phyloP scores from a whole-genome alignment of 2,113 vertebrate genomes.

The Phalacrocorax carbo region DNA sequence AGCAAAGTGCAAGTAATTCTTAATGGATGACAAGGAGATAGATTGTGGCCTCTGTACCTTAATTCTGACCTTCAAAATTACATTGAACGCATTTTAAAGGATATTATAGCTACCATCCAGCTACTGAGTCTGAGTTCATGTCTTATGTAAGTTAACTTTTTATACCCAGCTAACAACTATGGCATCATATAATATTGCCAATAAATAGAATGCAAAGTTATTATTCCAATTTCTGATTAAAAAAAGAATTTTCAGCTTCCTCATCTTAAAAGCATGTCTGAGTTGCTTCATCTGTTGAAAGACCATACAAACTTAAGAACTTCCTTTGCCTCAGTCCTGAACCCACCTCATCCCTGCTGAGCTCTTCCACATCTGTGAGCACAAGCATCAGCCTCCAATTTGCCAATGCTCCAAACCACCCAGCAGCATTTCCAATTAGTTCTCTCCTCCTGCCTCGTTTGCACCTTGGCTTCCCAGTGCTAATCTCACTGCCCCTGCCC shows the following conservation, averaged over 20 bases:
- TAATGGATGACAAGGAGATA: not conserved
- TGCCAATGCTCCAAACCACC: not conserved
- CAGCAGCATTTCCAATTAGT: not conserved
- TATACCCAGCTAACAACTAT: not conserved
- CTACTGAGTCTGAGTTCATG: not conserved
- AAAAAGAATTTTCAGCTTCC: not conserved
- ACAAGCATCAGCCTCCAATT: not conserved
- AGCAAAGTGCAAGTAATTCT: not conserved
- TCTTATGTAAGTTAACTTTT: not conserved
- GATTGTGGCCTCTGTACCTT: not conserved
- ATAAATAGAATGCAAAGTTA: not conserved
- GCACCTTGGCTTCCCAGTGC: not conserved
- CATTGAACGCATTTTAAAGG: not conserved
- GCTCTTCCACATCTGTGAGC: not conserved
- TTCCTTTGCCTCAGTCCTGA: not conserved
- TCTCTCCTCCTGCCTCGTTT: not conserved
- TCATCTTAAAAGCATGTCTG: not conserved
- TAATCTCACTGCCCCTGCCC: not conserved
- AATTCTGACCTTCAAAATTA: slow-evolving; percentile 17
- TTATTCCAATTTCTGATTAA: not conserved
- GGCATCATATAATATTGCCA: not conserved
- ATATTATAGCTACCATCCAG: not conserved
- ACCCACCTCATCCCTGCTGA: not conserved
- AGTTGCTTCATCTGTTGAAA: not conserved
- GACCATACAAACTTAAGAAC: not conserved